phyloP scores from a whole-genome alignment of 1,140 invertebrate species.

The Drosophila tsacasi region DNA sequence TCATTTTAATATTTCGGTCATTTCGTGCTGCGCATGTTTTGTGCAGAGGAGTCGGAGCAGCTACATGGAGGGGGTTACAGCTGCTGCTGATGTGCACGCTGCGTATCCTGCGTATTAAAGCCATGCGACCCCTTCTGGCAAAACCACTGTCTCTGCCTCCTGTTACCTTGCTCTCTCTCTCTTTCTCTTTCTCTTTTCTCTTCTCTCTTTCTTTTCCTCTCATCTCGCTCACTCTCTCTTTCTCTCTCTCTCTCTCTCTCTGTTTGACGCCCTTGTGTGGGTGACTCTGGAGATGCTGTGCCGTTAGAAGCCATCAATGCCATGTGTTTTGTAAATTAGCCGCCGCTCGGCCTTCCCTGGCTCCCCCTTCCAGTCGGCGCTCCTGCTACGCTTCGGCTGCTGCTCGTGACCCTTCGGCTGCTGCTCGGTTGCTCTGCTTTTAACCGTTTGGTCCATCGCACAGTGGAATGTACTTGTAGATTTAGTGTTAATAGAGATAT shows the following conservation, averaged over 20 bases:
- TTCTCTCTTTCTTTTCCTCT: not conserved
- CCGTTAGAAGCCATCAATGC: not conserved
- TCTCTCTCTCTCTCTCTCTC: not conserved
- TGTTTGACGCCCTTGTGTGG: conserved; percentile 22
- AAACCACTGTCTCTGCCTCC: not conserved
- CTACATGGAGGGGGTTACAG: conserved; percentile 6
- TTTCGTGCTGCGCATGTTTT: conserved; percentile 42
- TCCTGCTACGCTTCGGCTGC: conserved; percentile 4
- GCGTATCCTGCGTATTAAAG: conserved; percentile 20
- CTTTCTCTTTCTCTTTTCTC: not conserved
- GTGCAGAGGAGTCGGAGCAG: conserved; percentile 21
- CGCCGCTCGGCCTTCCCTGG: not conserved
- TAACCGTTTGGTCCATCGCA: conserved; percentile 28
- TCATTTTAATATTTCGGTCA: conserved; percentile 12
- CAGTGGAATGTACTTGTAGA: not conserved
- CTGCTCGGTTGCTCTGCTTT: conserved; percentile 27
- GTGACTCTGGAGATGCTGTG: conserved; percentile 10
- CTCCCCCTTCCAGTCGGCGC: not conserved
- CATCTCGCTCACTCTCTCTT: not conserved
- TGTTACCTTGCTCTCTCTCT: not conserved
- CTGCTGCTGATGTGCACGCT: conserved; percentile 19
- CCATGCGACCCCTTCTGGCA: not conserved
- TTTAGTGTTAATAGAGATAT: not conserved
- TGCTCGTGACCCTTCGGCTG: conserved; percentile 22
- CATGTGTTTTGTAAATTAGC: conserved; percentile 41